These are phyloP conservation scores for Rhegmatorhina hoffmannsi DNA, from an alignment of 2,113 vertebrate species.

Conservation along the genomic window DNA sequence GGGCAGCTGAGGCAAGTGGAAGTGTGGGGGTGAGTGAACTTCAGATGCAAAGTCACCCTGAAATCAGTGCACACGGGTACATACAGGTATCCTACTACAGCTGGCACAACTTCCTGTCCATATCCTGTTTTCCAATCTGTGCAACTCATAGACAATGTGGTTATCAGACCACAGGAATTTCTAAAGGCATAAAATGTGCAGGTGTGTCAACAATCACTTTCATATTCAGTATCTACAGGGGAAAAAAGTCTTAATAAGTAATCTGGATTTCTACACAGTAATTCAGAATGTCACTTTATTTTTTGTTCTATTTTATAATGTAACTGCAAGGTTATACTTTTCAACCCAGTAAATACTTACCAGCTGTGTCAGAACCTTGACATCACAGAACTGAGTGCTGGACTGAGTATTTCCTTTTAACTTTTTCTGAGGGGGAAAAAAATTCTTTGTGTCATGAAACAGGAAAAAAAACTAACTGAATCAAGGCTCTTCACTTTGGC, in stretches of 20 bases:
- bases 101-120: background rate
- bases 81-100: background rate
- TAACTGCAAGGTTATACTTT: background rate
- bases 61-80: background rate
- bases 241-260: background rate
- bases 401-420: slow-evolving; percentile 68
- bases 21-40: background rate
- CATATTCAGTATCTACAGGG: background rate
- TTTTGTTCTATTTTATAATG: background rate
- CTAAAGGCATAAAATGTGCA: background rate
- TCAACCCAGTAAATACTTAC: slow-evolving; percentile 74
- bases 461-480: background rate
- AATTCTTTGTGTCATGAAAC: background rate
- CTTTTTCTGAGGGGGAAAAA: slow-evolving; percentile 78
- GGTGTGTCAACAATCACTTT: background rate
- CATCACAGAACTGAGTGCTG: slow-evolving; percentile 67
- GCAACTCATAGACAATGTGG: background rate
- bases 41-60: background rate
- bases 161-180: background rate
- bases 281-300: background rate
- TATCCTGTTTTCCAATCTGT: background rate
- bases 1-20: background rate
- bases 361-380: slow-evolving; percentile 81
- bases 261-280: background rate
- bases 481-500: background rate